These are phyloP conservation scores for Cynopterus brachyotis DNA, from an alignment of 2,113 vertebrate species.

Conservation along the genomic window DNA sequence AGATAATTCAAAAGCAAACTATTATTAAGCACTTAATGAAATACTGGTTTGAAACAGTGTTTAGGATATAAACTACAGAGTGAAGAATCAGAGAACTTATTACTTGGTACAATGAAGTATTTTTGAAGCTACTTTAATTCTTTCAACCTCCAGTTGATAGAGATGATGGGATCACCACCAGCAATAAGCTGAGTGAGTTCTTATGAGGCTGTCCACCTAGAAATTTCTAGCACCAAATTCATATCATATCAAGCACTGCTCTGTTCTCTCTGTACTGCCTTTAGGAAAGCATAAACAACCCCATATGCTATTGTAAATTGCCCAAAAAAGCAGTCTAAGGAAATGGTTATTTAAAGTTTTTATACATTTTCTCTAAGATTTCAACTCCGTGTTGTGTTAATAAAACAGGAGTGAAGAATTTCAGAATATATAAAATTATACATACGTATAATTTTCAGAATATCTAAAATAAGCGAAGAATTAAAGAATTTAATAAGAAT, in stretches of 20 bases:
- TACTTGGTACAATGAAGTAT: background rate
- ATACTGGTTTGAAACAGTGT: background rate
- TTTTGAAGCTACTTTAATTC: slow-evolving; percentile 3
- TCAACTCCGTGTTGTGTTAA: background rate
- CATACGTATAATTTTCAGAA: background rate
- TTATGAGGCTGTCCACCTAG: background rate
- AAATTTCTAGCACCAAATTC: background rate
- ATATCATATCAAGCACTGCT: background rate
- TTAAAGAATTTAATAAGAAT: background rate
- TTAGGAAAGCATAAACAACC: background rate
- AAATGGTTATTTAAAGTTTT: background rate
- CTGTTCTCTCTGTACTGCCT: background rate
- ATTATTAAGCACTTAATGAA: background rate
- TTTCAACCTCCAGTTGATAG: background rate
- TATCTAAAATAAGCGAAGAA: slow-evolving; percentile 7
- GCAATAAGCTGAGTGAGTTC: background rate
- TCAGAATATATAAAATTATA: background rate
- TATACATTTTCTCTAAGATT: background rate
- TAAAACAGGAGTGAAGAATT: background rate
- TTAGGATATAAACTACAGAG: slow-evolving; percentile 9
- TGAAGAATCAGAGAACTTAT: background rate
- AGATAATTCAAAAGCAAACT: slow-evolving; percentile 47
- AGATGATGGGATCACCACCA: background rate
- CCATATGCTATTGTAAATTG: background rate
- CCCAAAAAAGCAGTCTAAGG: background rate